Percentiles rank a stretch among this genome's conserved stretches.
These are phyloP conservation scores for Alethe castanea DNA, from an alignment of 2,113 vertebrate genomes.

Conservation along the genomic window DNA sequence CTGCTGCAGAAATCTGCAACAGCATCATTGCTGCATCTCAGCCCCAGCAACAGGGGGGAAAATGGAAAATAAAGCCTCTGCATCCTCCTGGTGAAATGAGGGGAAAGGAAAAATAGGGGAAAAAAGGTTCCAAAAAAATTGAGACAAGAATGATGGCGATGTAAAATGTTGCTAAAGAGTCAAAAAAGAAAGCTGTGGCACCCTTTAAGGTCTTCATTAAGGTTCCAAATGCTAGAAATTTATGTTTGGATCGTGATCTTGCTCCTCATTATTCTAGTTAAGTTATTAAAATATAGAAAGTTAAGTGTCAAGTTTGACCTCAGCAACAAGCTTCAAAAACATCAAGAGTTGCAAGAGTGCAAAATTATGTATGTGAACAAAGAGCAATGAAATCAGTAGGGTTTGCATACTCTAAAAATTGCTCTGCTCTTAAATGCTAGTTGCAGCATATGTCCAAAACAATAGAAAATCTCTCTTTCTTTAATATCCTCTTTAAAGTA, in stretches of 20 bases:
- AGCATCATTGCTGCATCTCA: neutral
- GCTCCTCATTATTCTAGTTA: neutral
- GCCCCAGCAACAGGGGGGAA: neutral
- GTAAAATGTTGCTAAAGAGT: neutral
- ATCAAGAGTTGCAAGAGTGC: neutral
- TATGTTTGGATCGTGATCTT: neutral
- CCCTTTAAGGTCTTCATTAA: neutral
- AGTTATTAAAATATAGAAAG: neutral
- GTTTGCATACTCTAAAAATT: neutral
- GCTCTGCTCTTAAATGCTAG: neutral
- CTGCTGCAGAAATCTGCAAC: neutral
- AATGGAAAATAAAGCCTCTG: neutral
- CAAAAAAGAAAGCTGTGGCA: neutral
- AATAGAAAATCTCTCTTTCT: neutral
- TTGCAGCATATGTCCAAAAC: neutral
- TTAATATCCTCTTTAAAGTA: neutral
- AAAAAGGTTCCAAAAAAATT: accelerated
- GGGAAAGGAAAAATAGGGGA: accelerated
- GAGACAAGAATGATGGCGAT: neutral
- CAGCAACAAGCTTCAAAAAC: neutral
- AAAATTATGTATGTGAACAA: neutral
- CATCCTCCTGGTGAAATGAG: neutral
- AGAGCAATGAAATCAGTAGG: neutral
- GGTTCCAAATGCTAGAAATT: neutral
- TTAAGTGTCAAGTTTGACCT: neutral